Base-by-base conservation (phyloP, 2,113 vertebrate genomes). In the Perca schrenkii region DNA sequence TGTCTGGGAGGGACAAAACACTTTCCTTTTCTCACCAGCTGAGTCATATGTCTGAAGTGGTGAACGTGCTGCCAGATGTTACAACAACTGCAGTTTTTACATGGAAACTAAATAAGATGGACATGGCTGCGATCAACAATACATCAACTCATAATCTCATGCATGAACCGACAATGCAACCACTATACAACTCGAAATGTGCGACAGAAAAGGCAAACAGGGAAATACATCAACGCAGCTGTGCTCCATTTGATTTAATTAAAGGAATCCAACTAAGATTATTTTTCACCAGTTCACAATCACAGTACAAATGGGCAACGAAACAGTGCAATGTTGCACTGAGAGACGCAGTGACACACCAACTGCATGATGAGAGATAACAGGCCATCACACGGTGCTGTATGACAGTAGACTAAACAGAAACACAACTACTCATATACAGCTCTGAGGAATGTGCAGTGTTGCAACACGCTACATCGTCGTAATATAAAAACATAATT, bases 371-470 rank as follows among this genome's bases (percentile, higher is more conserved):
- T 65, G 74, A 69, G 62, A 72, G 71, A 80, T 25, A 50, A 19
- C 49, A 62, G 63, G 65, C 65, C 52, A 75, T 73, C 71, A 69
- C 70, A 69, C 21, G 34, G 56, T 17, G 47, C 49, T 25, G 83
- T 40, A 49, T n/a, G 53, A 34, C 72, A 19, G 63, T 28, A 88
- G 86, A 91, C 86, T 80, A 86, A 82, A 88, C 68, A 88, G 5
- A 79, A 86, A 69, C 65, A 61, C 49, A 22, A 22, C 31, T 15
- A 15, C 14, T 52, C 25, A 71, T 31, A 74, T 21, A 84, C 72
- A 75, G 64, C 5, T 16, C 21, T 13, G 72, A 70, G 47, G 25
- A 58, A 40, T 67, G 17, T 56, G 21, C 22, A 43, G 60, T 43
- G 62, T 75, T 69, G 40, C 69, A 70, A 74, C 68, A 52, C 22